These are phyloP conservation scores for Aspidiotus destructor DNA, from an alignment of 2,888 invertebrate species.

Conservation along the genomic window DNA sequence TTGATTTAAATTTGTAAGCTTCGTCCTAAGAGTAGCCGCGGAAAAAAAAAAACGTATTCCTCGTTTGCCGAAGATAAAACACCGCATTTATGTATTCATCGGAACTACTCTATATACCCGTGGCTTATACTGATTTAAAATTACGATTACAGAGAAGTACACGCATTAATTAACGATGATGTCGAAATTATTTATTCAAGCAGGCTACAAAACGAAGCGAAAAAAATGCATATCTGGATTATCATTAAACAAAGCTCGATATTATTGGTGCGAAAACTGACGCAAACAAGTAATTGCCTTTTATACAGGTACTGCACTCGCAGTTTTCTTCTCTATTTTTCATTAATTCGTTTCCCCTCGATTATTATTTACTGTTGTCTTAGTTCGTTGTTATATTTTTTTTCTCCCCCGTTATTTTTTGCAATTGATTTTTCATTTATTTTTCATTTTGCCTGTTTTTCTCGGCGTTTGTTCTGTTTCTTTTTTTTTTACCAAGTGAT, in stretches of 20 bases:
- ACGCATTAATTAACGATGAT: not conserved
- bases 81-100: too few species aligned
- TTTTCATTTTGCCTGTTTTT: conserved; percentile 33
- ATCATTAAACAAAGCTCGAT: not conserved
- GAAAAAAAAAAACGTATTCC: too few species aligned
- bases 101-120: too few species aligned
- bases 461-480: conserved; percentile 14
- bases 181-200: not conserved
- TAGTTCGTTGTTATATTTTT: conserved; percentile 8
- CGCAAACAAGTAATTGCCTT: conserved; percentile 6
- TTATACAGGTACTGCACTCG: not conserved
- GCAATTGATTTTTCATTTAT: conserved; percentile 33
- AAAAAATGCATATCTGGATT: not conserved
- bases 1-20: too few species aligned
- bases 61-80: too few species aligned
- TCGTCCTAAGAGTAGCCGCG: too few species aligned
- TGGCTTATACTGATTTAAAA: too few species aligned
- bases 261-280: conserved; percentile 7
- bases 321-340: conserved; percentile 8
- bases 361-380: conserved; percentile 3
- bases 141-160: too few species aligned
- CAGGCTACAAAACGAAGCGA: not conserved
- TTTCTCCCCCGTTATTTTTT: conserved; percentile 10
- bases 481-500: conserved; percentile 28
- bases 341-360: conserved; percentile 8